A percentile compares a stretch with the other conserved stretches of the same genome.
Evolutionary conservation across 2,113 vertebrate genomes (phyloP).

Genomic region (Romanogobio albipinnatus): DNA sequence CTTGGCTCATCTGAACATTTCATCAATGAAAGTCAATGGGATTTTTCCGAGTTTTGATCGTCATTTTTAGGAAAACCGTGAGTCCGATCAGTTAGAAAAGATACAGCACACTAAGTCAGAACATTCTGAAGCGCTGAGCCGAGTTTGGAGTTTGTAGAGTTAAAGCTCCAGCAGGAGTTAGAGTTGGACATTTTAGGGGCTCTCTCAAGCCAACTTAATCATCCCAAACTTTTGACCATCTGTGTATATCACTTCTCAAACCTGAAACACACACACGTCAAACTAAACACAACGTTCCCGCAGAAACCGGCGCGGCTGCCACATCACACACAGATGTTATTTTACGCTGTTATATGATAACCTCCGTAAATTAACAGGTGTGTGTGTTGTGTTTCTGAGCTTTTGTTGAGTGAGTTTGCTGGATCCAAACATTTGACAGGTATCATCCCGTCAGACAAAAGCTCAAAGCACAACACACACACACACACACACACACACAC

Average conservation of each 20-base stretch:
- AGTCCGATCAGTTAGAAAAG: too few relatives aligned
- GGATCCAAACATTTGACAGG: constrained; percentile 1
- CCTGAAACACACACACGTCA: not conserved
- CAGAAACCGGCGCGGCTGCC: not conserved
- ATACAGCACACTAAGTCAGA: too few relatives aligned
- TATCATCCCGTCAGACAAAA: constrained; percentile 36
- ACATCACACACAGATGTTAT: constrained; percentile 23
- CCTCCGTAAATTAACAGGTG: constrained; percentile 19
- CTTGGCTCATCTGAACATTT: too few relatives aligned
- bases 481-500: constrained; percentile 24
- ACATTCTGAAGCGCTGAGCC: too few relatives aligned
- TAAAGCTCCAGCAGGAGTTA: too few relatives aligned
- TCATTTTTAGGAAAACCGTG: too few relatives aligned
- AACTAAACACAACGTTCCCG: not conserved
- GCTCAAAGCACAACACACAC: constrained; percentile 46
- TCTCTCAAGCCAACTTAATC: too few relatives aligned
- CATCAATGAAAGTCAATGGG: too few relatives aligned
- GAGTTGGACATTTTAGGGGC: too few relatives aligned
- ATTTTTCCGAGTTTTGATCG: too few relatives aligned
- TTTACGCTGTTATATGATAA: constrained; percentile 32
- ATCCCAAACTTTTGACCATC: not conserved
- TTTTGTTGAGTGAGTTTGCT: constrained; percentile 30
- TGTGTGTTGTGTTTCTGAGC: constrained; percentile 33
- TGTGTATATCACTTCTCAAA: not conserved
- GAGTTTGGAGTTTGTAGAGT: too few relatives aligned